Base-by-base conservation (phyloP, 1,140 invertebrate genomes). In the Drosophila ogumai region DNA sequence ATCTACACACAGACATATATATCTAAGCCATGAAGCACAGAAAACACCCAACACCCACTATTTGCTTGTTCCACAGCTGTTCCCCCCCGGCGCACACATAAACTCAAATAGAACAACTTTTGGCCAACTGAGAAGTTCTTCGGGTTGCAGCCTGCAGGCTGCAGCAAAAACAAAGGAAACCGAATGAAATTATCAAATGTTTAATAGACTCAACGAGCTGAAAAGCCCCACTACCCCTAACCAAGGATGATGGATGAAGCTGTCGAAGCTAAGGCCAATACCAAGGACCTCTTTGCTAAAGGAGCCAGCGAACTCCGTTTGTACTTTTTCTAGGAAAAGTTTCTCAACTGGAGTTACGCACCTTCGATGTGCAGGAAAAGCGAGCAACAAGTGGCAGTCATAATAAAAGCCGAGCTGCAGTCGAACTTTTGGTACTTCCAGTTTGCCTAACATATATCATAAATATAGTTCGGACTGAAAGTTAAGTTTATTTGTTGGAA, bases 151-250 rank as follows among this genome's bases (percentile, higher is more conserved):
- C n/a, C 49, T 50, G 2, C 28, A 34, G 49, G 34, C 52, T 25
- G 34, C 19, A 55, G 61, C 71, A 44, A 58, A 78, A 75, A 69
- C 57, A 75, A 75, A 68, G 63, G 67, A 32, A 60, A 49, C 57
- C 67, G 43, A 90, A 84, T 90, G 60, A 88, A 88, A 88, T 88
- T 90, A 90, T 88, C 84, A 88, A 87, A 88, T 87, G 67, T 84
- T 87, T 87, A 84, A 87, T 88, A 84, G 80, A 88, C 76, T 80
- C 79, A 69, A 63, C 67, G 56, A 77, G 61, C 50, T 56, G 43
- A 41, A 40, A 36, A 61, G 17, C 15, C 7, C 43, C 41, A 12
- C n/a, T 17, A 28, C 25, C 10, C 40, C 41, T 9, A 19, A 36
- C 78, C 72, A 79, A 79, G 73, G 54, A 88, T 71, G 84, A 84